Percentiles rank a stretch among this genome's conserved stretches.
phyloP scores from a whole-genome alignment of 2,113 vertebrate species.

The Pedetes capensis region DNA sequence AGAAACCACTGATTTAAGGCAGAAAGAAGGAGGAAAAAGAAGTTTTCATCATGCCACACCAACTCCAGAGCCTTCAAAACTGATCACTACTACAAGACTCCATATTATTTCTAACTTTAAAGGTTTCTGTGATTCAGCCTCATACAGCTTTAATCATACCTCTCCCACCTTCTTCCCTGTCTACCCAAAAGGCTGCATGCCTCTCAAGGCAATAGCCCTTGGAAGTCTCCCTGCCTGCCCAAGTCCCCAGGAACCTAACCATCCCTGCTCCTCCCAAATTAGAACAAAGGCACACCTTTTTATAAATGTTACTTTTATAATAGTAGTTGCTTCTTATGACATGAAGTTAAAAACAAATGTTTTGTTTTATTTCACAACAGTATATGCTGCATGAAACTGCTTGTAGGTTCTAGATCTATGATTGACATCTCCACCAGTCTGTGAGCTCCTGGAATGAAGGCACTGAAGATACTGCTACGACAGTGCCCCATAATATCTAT shows the following conservation, averaged over 20 bases:
- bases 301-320: neutral
- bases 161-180: neutral
- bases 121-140: neutral
- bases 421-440: neutral
- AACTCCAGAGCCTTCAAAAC: neutral
- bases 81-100: fast-evolving
- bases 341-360: neutral
- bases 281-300: neutral
- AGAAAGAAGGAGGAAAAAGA: neutral
- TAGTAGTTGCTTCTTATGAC: neutral
- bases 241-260: neutral
- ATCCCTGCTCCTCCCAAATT: neutral
- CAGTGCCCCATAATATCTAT: neutral
- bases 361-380: neutral
- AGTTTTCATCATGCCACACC: neutral
- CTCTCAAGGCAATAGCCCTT: neutral
- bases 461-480: neutral
- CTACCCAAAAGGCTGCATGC: neutral
- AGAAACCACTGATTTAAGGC: neutral
- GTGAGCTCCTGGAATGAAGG: neutral
- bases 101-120: fast-evolving
- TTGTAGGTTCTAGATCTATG: neutral
- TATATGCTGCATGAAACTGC: neutral
- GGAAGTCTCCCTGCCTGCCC: neutral
- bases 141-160: neutral